Evolutionary conservation across 92 coral and sea anemone species (phyloP).

Genomic region (Epizoanthus scotinus): DNA sequence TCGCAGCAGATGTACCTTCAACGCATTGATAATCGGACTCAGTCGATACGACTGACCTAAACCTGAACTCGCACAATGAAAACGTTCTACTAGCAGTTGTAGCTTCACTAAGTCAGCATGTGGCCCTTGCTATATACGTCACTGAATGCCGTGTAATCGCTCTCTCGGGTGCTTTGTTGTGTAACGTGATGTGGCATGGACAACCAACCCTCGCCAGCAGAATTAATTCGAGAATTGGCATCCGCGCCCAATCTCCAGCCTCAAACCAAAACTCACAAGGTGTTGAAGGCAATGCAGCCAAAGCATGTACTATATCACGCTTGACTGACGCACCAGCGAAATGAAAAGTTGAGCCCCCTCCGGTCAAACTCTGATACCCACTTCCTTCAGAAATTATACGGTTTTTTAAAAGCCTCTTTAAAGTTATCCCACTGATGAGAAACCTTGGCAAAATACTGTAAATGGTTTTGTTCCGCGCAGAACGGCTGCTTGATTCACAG

Average conservation of each 20-base stretch:
- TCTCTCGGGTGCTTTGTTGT: too few relatives aligned
- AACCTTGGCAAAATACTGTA: neutral
- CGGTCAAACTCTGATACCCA: conserved; percentile 20
- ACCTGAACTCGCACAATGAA: neutral
- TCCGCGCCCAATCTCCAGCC: conserved; percentile 30
- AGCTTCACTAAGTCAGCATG: conserved; percentile 8
- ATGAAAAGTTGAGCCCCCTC: conserved; percentile 3
- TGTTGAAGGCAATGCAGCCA: conserved; percentile 16
- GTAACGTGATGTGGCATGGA: conserved; percentile 33
- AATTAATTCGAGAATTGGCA: conserved; percentile 30
- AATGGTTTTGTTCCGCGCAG: conserved; percentile 2
- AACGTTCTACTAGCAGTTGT: neutral
- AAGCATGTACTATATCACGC: conserved; percentile 26
- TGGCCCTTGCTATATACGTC: conserved; percentile 13
- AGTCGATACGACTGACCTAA: neutral
- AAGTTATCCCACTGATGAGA: neutral
- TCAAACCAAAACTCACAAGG: conserved; percentile 32
- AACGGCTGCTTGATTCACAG: neutral
- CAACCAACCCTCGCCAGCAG: neutral
- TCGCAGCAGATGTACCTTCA: neutral
- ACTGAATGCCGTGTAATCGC: neutral
- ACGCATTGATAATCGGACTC: neutral
- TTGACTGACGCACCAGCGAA: neutral
- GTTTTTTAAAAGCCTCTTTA: too few relatives aligned
- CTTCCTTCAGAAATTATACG: neutral